Base-by-base conservation (phyloP, 2,888 invertebrate genomes). In the Andrena trimmerana region DNA sequence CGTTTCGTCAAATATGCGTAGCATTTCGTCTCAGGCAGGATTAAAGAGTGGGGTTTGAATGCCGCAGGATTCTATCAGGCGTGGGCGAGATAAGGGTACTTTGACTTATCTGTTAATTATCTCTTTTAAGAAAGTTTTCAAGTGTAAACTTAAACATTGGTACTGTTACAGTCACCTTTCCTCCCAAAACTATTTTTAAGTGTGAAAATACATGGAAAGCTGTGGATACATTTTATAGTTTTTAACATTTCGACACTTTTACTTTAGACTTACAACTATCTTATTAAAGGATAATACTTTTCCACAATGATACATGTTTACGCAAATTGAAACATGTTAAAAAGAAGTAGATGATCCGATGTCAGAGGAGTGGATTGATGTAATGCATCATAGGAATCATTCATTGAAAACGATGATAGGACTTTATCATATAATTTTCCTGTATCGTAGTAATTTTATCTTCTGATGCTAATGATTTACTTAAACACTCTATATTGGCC, bases 21-120 rank as follows among this genome's bases (percentile, higher is more conserved):
- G 29, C 27, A 59, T 31, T 60, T 60, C 13, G 2, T 13, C 2
- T 20, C n/a, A n/a, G 27, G 13, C 27, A 16, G 24, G 16, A 54
- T 68, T 69, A 36, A 36, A 69, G 24, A 13, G 8, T 31, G 13
- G 36, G 20, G 42, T n/a, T 69, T 24, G 60, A 10, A 57, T 27
- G 42, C 54, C 24, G 54, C 13, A 27, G 31, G 36, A 60, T 29
- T 48, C 20, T 27, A n/a, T 13, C 42, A 59, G 10, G n/a, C n/a
- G 36, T 29, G n/a, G 42, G 13, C 6, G 36, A 16, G 33, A 59
- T n/a, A n/a, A n/a, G 5, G n/a, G 5, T 29, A 3, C 20, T 24
- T 50, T 50, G 0, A 62, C 4, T 8, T 62, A 33, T 3, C 31
- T 31, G 31, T 50, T 10, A 50, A 4, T 16, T 2, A 33, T 50